Evolutionary conservation across 2,888 invertebrate genomes (phyloP).

Genomic region (Calephelis perditalis): DNA sequence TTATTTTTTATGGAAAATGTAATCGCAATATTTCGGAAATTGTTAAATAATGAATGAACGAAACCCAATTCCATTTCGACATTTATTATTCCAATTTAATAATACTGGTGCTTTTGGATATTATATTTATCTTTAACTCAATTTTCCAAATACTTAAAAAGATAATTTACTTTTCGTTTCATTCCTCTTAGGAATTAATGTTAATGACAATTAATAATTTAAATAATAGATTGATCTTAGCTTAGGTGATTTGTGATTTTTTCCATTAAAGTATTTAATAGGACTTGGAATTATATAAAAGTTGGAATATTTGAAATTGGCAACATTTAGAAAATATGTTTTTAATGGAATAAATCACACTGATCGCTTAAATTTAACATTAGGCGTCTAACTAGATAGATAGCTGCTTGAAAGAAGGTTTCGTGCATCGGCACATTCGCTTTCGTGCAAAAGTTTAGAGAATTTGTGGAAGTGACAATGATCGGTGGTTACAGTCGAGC

Average conservation of each 20-base stretch:
- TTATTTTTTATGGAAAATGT: constrained; percentile 15
- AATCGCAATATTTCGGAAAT: constrained; percentile 8
- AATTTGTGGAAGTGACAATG: constrained; percentile 12
- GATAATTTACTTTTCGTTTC: constrained; percentile 69
- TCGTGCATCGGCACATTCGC: constrained; percentile 54
- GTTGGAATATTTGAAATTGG: constrained; percentile 20
- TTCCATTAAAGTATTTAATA: constrained; percentile 53
- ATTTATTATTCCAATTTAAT: constrained; percentile 32
- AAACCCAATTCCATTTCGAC: constrained; percentile 24
- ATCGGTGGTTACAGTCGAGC: constrained; percentile 9
- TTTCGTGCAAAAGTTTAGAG: constrained; percentile 12
- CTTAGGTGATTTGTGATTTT: constrained; percentile 58
- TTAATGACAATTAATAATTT: constrained; percentile 48
- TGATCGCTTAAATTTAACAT: constrained; percentile 64
- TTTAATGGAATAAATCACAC: constrained; percentile 55
- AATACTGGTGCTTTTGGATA: constrained; percentile 76
- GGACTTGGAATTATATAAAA: constrained; percentile 17
- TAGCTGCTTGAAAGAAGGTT: constrained; percentile 75
- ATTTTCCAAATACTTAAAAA: constrained; percentile 35
- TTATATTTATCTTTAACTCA: constrained; percentile 44
- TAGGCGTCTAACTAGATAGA: constrained; percentile 76
- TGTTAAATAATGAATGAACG: constrained; percentile 19
- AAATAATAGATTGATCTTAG: constrained; percentile 58
- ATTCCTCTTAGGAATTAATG: constrained; percentile 74
- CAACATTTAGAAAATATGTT: constrained; percentile 24